phyloP scores from a whole-genome alignment of 2,113 vertebrate genomes.

The Thinocorus orbignyianus region DNA sequence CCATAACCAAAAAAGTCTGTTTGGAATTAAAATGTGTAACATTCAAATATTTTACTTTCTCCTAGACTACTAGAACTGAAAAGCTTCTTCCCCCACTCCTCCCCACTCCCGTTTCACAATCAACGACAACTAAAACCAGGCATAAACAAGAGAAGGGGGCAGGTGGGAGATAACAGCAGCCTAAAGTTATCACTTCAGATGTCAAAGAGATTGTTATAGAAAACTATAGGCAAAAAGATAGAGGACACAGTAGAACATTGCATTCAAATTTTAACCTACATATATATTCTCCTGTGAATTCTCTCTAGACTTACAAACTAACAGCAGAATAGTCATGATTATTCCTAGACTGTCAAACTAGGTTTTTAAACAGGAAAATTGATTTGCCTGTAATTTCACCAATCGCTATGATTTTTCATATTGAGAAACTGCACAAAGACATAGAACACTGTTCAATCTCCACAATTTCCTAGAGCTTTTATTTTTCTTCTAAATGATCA shows the following conservation, averaged over 20 bases:
- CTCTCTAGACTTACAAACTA: not conserved
- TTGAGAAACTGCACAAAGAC: not conserved
- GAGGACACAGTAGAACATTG: not conserved
- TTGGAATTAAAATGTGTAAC: not conserved
- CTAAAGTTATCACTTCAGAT: not conserved
- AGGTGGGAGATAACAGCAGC: not conserved
- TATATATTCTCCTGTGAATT: not conserved
- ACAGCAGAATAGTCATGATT: not conserved
- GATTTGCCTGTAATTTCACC: not conserved
- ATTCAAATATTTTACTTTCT: not conserved
- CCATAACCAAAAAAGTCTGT: not conserved
- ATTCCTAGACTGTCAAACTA: not conserved
- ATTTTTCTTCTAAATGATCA: not conserved
- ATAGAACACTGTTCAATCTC: not conserved
- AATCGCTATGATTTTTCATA: not conserved
- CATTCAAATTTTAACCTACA: not conserved
- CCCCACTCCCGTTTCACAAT: not conserved
- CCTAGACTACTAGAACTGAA: not conserved
- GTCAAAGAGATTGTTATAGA: not conserved
- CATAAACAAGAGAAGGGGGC: not conserved
- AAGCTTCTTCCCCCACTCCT: not conserved
- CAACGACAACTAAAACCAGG: not conserved
- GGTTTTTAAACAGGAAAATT: not conserved
- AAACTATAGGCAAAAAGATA: not conserved
- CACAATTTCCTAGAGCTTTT: not conserved